A percentile compares a stretch with the other conserved stretches of the same genome.
phyloP scores from a whole-genome alignment of 2,797 vertebrate genomes.

The Pelodytes ibericus region DNA sequence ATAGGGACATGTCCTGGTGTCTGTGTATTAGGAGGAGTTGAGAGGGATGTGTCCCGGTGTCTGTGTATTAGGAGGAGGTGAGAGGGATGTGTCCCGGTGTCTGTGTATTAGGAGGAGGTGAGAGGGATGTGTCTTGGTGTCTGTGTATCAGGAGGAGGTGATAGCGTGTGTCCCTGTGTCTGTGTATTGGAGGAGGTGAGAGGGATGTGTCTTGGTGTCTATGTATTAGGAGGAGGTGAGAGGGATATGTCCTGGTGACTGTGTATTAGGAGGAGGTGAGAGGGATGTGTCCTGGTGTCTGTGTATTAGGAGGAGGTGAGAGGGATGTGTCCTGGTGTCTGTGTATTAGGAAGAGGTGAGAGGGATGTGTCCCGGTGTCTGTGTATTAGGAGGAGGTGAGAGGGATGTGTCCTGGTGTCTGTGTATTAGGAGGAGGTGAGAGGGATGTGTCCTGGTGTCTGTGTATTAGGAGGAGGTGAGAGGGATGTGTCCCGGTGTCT shows the following conservation, averaged over 20 bases:
- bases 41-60: neutral
- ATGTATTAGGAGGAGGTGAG: neutral
- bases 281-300: neutral
- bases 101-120: neutral
- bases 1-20: neutral
- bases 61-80: neutral
- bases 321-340: neutral
- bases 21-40: neutral
- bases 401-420: neutral
- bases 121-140: neutral
- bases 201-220: neutral
- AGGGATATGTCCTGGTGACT: neutral
- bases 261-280: slow-evolving; percentile 1
- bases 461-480: neutral
- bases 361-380: neutral
- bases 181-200: neutral
- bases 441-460: neutral
- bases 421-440: neutral
- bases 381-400: neutral
- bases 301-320: neutral
- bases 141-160: neutral
- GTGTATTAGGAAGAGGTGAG: neutral
- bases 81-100: neutral
- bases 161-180: neutral
- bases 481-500: neutral